phyloP scores from a whole-genome alignment of 2,113 vertebrate genomes.

The Forbesichthys agassizii region DNA sequence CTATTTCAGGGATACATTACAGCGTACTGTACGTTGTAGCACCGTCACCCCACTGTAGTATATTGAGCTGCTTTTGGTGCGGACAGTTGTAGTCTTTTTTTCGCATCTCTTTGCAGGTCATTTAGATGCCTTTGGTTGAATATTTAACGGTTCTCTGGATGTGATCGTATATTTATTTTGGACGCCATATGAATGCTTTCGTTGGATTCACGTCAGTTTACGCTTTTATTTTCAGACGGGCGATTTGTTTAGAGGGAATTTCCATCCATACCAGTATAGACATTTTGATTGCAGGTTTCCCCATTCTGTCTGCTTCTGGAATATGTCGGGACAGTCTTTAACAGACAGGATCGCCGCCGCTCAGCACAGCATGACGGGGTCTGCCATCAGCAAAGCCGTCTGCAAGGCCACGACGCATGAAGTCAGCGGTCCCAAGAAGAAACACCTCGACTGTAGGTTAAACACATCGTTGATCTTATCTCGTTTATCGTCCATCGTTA shows the following conservation, averaged over 20 bases:
- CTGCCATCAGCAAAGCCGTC: constrained; percentile 85
- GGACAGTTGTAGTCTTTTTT: neutral
- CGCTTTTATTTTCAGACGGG: constrained; percentile 50
- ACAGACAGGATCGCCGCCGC: constrained; percentile 87
- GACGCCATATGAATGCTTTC: constrained; percentile 69
- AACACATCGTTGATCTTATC: constrained; percentile 52
- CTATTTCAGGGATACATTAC: constrained; percentile 45
- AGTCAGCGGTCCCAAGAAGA: constrained; percentile 92
- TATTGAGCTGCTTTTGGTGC: constrained; percentile 15
- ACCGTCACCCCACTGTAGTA: constrained; percentile 7
- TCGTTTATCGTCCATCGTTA: constrained; percentile 35
- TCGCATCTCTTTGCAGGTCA: constrained; percentile 6
- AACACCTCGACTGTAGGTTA: constrained; percentile 90
- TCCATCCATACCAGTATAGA: constrained; percentile 64
- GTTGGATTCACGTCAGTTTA: constrained; percentile 62
- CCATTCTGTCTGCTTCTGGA: constrained; percentile 54
- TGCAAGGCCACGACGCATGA: constrained; percentile 91
- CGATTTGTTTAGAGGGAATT: constrained; percentile 59
- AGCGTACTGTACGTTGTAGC: constrained; percentile 28
- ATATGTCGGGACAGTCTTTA: constrained; percentile 88
- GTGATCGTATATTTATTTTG: constrained; percentile 38
- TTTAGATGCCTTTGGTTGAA: constrained; percentile 28
- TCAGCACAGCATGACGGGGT: constrained; percentile 88
- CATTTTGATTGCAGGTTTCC: constrained; percentile 65
- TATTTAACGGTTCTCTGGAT: constrained; percentile 29